These are phyloP conservation scores for Alexandromys oeconomus DNA, from an alignment of 2,797 vertebrate species.

Conservation along the genomic window DNA sequence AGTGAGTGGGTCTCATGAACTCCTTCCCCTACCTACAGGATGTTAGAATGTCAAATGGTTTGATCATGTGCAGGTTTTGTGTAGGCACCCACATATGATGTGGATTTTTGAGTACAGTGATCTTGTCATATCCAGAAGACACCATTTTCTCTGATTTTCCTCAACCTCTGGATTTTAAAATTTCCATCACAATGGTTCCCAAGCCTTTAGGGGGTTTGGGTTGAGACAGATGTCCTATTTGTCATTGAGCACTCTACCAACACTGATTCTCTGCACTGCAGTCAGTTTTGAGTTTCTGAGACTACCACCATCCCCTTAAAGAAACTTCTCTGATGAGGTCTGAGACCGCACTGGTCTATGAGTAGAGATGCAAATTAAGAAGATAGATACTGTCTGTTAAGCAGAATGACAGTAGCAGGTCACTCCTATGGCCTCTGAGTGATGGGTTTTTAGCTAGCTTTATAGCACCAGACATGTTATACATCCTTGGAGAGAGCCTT, in stretches of 20 bases:
- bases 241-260: background rate
- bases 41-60: background rate
- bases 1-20: background rate
- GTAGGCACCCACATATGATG: background rate
- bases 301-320: background rate
- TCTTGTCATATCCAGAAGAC: background rate
- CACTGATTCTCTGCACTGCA: background rate
- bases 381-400: background rate
- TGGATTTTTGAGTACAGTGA: background rate
- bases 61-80: background rate
- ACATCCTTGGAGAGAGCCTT: background rate
- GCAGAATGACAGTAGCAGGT: background rate
- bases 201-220: background rate
- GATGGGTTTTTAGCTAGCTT: background rate
- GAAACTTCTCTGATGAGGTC: background rate
- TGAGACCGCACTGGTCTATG: background rate
- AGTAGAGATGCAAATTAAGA: background rate
- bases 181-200: background rate
- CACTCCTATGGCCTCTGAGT: background rate
- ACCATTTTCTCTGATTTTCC: background rate
- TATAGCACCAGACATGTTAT: background rate
- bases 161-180: background rate
- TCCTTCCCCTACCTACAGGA: background rate
- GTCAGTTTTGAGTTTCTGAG: background rate
- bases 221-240: background rate